Evolutionary conservation across 1,140 invertebrate species (phyloP), one percentile per base, ranked within the genome.

Genomic region (Cecropterus lyciades): DNA sequence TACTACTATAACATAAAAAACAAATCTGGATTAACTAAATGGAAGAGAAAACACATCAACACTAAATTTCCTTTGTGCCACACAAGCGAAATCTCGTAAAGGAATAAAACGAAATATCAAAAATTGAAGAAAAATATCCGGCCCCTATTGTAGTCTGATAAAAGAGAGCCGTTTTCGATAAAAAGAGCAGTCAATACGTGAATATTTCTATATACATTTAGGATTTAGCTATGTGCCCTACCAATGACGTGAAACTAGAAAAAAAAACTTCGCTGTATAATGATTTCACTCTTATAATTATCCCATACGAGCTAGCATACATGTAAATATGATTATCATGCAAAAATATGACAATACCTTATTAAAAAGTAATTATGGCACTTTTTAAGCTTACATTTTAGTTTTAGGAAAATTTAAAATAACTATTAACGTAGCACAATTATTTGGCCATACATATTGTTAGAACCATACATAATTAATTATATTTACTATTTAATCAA

Each of bases 131-230:
- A 33, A n/a, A 52, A 24, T 15, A 14, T 52, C 40, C 40, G 49
- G 17, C 49, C 20, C 27, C 49, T 14, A 30, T 52, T 52, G 49
- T 33, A 49, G 49, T 16, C 27, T 33, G 49, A 30, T 52, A 52
- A 52, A 46, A 52, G 24, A 30, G 20, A 14, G 27, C 49, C 27
- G 49, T 30, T 52, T 52, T 52, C 49, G 24, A 43, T 52, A 52
- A 52, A 52, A 52, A 33, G 27, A 37, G 24, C 49, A 33, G 49
- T 52, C 24, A 30, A 56, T 65, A 40, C 40, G 40, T 72, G 65
- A 72, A 67, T 62, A 72, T 69, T 72, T 64, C 46, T 64, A 69
- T 69, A 59, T 46, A 49, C 51, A 17, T 57, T 45, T 42, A 10
- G 46, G 16, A 14, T 43, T 37, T 14, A 43, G 6, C 10, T 0